A percentile compares a stretch with the other conserved stretches of the same genome.
Conservation (phyloP, 2,888 invertebrate species). For the Euphydryas editha region DNA sequence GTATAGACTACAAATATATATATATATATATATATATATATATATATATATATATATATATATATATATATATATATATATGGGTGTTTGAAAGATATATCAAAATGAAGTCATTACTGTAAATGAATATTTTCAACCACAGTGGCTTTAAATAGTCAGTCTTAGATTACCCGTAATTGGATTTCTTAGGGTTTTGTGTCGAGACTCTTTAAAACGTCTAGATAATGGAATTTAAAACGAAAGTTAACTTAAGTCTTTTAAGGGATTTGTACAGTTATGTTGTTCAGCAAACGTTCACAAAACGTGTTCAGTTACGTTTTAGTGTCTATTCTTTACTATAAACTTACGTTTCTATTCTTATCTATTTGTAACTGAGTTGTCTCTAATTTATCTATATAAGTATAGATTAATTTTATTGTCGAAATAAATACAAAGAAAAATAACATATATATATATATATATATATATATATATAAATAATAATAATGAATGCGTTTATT, state of each 20-base stretch:
- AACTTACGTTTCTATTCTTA: conserved; percentile 6
- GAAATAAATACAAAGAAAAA: too few relatives aligned
- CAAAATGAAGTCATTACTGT: neutral
- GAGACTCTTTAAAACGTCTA: conserved; percentile 19
- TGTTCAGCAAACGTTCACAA: conserved; percentile 15
- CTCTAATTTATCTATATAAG: neutral
- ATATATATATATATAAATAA: too few relatives aligned
- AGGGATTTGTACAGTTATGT: conserved; percentile 25
- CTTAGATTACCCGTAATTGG: conserved; percentile 26
- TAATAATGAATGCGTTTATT: too few relatives aligned
- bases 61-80: neutral
- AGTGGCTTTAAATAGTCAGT: neutral
- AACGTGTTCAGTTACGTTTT: conserved; percentile 32
- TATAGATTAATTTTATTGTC: too few relatives aligned
- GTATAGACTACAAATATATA: too few relatives aligned
- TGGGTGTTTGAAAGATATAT: neutral
- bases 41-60: too few relatives aligned
- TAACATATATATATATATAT: too few relatives aligned
- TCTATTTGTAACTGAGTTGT: too few relatives aligned
- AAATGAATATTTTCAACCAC: neutral
- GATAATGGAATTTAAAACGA: conserved; percentile 34
- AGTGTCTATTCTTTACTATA: conserved; percentile 14
- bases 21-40: too few relatives aligned
- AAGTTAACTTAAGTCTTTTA: conserved; percentile 18
- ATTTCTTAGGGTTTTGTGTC: conserved; percentile 13